Percentiles rank a stretch among this genome's conserved stretches.
phyloP scores from a whole-genome alignment of 2,888 invertebrate genomes.

The Acanthosepion esculentum region DNA sequence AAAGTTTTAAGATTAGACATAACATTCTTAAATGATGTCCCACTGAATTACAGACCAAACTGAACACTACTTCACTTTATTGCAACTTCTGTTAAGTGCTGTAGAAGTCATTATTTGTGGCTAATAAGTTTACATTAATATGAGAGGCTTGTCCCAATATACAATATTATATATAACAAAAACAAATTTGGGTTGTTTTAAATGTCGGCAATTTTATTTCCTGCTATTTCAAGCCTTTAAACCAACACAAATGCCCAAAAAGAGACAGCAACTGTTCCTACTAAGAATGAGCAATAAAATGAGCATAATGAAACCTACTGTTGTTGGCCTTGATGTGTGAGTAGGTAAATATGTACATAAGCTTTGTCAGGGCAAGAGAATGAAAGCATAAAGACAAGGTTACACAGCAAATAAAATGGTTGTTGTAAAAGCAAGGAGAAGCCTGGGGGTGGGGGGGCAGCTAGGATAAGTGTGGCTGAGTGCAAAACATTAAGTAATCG shows the following conservation, averaged over 20 bases:
- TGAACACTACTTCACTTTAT: too few species aligned
- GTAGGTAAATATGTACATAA: not conserved
- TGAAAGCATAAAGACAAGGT: conserved; percentile 33
- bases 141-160: not conserved
- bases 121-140: too few species aligned
- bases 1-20: too few species aligned
- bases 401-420: not conserved
- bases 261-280: not conserved
- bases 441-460: not conserved
- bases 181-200: not conserved
- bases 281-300: not conserved
- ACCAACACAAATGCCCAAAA: not conserved
- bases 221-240: not conserved
- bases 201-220: not conserved
- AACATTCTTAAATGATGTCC: too few species aligned
- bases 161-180: not conserved
- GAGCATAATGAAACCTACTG: not conserved
- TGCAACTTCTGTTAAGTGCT: too few species aligned
- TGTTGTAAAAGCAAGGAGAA: not conserved
- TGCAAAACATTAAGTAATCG: conserved; percentile 33
- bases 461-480: conserved; percentile 11
- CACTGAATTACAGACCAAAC: too few species aligned
- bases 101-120: too few species aligned
- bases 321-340: conserved; percentile 9
- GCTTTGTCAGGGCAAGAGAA: conserved; percentile 5